Base-by-base conservation (phyloP, 2,888 invertebrate genomes). In the Priocnemis perturbator region DNA sequence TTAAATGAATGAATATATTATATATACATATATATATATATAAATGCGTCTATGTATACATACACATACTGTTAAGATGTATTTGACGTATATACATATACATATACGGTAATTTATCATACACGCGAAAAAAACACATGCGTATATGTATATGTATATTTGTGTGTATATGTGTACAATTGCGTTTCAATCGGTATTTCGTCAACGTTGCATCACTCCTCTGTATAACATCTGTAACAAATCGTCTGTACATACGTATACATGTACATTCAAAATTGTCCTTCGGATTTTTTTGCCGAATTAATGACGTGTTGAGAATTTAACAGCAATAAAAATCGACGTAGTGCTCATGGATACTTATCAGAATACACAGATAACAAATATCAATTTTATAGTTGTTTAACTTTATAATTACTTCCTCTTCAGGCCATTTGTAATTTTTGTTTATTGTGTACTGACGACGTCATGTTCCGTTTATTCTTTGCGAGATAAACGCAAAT, bases 101-200 rank as follows among this genome's bases (percentile, higher is more conserved):
- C 64, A 78, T 67, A 67, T 71, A 73, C 61, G 68, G 64, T 72
- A 53, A 65, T 48, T 30, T 44, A 60, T 60, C 37, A 68, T 48
- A 62, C 52, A 37, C 56, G 59, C 3, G 30, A 44, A 20, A 44
- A 20, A n/a, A 21, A 58, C 57, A 67, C 64, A 64, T 63, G 53
- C 52, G 59, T 44, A 55, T 26, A 64, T 50, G 56, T 47, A 67
- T 53, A 63, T 55, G 60, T 67, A 64, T 56, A 60, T 44, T 53
- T 55, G 78, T 80, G 63, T 48, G 66, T 60, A 74, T 71, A 64
- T 57, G 50, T 69, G 72, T 79, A 75, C 76, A 78, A 37, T 77
- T 68, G 73, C 79, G 74, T 83, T 83, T 81, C 74, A 79, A 82
- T 82, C 68, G 67, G 78, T 74, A 76, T 80, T 83, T 78, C 77